phyloP scores from a whole-genome alignment of 1,140 invertebrate genomes.

The Mya arenaria region DNA sequence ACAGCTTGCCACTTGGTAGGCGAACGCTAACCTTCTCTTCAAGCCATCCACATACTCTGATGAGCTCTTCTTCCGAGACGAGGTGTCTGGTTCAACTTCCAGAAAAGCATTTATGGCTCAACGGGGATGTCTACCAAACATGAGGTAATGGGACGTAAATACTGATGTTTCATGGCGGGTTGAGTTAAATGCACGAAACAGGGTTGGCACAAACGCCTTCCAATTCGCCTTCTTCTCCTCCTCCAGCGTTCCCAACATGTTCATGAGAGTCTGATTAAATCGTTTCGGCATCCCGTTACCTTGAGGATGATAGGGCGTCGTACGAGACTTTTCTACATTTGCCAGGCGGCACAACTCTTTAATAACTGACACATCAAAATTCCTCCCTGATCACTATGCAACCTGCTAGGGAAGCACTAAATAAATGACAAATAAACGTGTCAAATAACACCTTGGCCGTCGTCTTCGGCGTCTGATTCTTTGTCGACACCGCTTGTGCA shows the following conservation, averaged over 20 bases:
- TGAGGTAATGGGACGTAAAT: conserved; percentile 44
- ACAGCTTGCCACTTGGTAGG: neutral
- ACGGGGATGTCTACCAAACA: conserved; percentile 55
- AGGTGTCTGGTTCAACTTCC: neutral
- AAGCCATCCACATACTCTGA: neutral
- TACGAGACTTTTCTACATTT: neutral
- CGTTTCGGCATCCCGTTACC: conserved; percentile 7
- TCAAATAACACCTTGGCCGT: conserved; percentile 42
- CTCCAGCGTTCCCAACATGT: conserved; percentile 1
- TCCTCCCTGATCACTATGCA: conserved; percentile 44
- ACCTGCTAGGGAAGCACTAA: conserved; percentile 5
- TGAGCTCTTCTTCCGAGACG: neutral
- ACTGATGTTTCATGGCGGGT: conserved; percentile 38
- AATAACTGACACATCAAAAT: conserved; percentile 33
- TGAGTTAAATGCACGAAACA: conserved; percentile 55
- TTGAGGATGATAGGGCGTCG: neutral
- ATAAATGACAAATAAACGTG: conserved; percentile 21
- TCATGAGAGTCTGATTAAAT: neutral
- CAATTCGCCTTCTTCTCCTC: conserved; percentile 45
- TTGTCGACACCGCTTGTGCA: conserved; percentile 18
- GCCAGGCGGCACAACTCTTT: neutral
- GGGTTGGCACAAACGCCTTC: conserved; percentile 43
- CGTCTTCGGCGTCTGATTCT: conserved; percentile 37
- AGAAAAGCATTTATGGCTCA: conserved; percentile 42
- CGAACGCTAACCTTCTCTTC: neutral